phyloP scores from a whole-genome alignment of 2,113 vertebrate species.

The Equus quagga region DNA sequence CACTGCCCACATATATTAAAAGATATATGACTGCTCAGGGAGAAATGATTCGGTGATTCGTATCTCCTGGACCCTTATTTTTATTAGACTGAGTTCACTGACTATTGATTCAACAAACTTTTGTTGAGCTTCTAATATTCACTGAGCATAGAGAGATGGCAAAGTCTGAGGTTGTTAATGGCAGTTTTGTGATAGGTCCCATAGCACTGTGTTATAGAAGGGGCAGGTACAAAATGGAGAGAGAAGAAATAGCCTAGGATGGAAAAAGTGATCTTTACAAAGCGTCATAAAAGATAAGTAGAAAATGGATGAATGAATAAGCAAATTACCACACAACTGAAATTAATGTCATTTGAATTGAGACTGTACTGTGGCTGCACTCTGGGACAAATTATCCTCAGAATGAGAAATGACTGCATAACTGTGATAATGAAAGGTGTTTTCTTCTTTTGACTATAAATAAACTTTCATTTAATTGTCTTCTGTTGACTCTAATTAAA shows the following conservation, averaged over 20 bases:
- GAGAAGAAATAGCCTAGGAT: not conserved
- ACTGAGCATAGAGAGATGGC: not conserved
- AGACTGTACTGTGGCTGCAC: not conserved
- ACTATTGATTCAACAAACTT: conserved; percentile 10
- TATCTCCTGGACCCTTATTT: not conserved
- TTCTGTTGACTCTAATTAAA: not conserved
- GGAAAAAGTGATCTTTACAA: conserved; percentile 1
- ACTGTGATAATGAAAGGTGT: conserved; percentile 25
- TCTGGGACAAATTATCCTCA: not conserved
- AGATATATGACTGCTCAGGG: not conserved
- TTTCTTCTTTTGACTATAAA: conserved; percentile 13
- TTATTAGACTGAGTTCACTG: not conserved
- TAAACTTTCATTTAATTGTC: conserved; percentile 28
- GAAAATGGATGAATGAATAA: not conserved
- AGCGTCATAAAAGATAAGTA: not conserved
- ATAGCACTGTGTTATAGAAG: not conserved
- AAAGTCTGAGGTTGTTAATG: not conserved
- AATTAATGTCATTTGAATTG: conserved; percentile 23
- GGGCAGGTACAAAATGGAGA: not conserved
- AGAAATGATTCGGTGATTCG: not conserved
- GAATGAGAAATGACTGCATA: conserved; percentile 34
- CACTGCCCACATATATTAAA: not conserved
- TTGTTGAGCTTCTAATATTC: not conserved
- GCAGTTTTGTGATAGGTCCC: not conserved
- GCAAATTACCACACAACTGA: conserved; percentile 29